Conservation (phyloP, 2,797 vertebrate genomes). For the Crossoptilon crossoptilon region DNA sequence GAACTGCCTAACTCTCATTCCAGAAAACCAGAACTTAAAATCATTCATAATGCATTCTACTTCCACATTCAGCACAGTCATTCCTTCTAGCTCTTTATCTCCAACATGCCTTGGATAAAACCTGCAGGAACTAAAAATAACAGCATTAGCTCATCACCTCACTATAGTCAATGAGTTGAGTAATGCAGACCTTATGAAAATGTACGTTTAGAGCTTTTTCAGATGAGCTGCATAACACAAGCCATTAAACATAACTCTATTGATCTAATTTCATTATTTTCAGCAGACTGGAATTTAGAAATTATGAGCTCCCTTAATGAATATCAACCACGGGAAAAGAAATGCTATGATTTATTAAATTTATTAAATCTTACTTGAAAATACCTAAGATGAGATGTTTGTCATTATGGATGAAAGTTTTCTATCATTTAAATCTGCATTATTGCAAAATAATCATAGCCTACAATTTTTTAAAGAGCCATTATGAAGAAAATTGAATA, state of each 20-base stretch:
- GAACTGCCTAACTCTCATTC: constrained; percentile 24
- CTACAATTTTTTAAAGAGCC: not conserved
- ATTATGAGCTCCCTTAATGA: constrained; percentile 52
- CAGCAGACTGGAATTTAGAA: constrained; percentile 52
- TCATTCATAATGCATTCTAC: constrained; percentile 2
- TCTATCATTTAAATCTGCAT: not conserved
- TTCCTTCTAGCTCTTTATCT: constrained; percentile 53
- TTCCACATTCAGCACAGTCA: not conserved
- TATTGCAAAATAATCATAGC: constrained; percentile 12
- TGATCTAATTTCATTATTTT: constrained; percentile 74
- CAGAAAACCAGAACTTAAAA: constrained; percentile 40
- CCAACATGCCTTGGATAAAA: constrained; percentile 20
- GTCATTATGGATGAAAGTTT: not conserved
- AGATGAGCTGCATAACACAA: constrained; percentile 67
- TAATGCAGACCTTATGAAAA: constrained; percentile 74
- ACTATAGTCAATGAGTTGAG: constrained; percentile 71
- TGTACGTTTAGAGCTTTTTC: constrained; percentile 41
- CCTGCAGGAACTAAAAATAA: constrained; percentile 64
- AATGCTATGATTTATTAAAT: constrained; percentile 26
- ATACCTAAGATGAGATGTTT: not conserved
- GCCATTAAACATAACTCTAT: constrained; percentile 68
- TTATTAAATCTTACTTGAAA: constrained; percentile 47
- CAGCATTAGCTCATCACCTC: constrained; percentile 65
- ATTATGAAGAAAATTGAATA: not conserved
- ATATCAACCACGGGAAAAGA: constrained; percentile 4